Base-by-base conservation (phyloP, 1,140 invertebrate species). In the Magallana angulata region DNA sequence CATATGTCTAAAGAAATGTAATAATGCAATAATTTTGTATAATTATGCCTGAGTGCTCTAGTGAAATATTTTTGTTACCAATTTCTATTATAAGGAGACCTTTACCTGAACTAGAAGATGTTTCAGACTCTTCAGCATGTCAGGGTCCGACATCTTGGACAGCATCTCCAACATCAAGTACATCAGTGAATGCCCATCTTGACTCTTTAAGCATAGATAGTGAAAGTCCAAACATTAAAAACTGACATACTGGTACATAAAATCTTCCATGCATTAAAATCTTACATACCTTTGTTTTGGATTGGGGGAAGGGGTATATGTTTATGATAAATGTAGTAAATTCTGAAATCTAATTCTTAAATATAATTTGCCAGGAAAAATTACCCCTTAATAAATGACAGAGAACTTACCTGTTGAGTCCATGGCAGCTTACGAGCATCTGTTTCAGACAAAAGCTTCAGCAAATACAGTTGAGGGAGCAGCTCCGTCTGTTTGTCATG, bases 121-220 rank as follows among this genome's bases (percentile, higher is more conserved):
- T 56, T 87, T 36, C 12, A 89, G 88, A n/a, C 58, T 84, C 16
- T 84, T 57, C 57, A 71, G 60, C 36, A 84, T 64, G 18, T 85
- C 24, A 18, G 56, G 36, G 56, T 85, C 56, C 60, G 48, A 64
- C 16, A 89, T 84, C 57, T 88, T 82, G 6, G 59, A 18, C 62
- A 89, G 18, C 89, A 91, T 91, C n/a, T 87, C 86, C 60, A 91
- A 24, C 16, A 91, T 59, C 36, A 91, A 68, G 64, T 91, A 87
- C 85, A 90, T 89, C 85, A 91, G 57, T 12, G 89, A 85, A 60
- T 84, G 87, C 1, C 89, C 87, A 80, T 88, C 85, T 56, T 81
- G 24, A 82, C 76, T 87, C 90, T 90, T 0, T 36, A 36, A 36
- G 14, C 6, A 86, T 88, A 56, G 59, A 57, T 62, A 57, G 30